Percentiles rank a stretch among this genome's conserved stretches.
These are phyloP conservation scores for Poecilia latipinna DNA, from an alignment of 2,113 vertebrate genomes.

Conservation along the genomic window DNA sequence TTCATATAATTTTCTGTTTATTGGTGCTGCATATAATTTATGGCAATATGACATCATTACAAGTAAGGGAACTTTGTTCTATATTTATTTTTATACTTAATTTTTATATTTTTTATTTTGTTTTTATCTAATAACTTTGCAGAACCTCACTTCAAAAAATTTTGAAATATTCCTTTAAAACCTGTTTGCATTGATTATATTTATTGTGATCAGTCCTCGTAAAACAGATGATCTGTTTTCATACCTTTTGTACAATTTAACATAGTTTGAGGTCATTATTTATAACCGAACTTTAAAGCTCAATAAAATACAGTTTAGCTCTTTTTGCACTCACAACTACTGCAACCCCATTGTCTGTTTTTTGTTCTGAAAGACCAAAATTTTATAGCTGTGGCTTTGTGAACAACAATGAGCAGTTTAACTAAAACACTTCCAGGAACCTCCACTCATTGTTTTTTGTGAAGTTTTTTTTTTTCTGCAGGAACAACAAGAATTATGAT, in stretches of 20 bases:
- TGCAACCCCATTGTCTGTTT: constrained; percentile 8
- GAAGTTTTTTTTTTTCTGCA: background rate
- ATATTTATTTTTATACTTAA: background rate
- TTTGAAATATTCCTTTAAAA: background rate
- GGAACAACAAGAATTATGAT: constrained; percentile 2
- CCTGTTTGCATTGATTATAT: constrained; percentile 26
- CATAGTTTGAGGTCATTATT: constrained; percentile 33
- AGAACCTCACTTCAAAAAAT: background rate
- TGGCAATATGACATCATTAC: background rate
- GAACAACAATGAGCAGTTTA: constrained; percentile 8
- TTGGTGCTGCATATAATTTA: background rate
- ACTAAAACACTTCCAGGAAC: constrained; percentile 13
- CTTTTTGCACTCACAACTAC: constrained; percentile 50
- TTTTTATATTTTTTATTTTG: background rate
- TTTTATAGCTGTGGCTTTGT: constrained; percentile 2
- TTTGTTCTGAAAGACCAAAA: background rate
- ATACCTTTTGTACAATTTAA: constrained; percentile 61
- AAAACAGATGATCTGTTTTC: constrained; percentile 47
- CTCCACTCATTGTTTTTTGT: constrained; percentile 1
- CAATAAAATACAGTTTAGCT: constrained; percentile 9
- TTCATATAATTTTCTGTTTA: background rate
- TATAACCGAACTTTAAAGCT: constrained; percentile 15
- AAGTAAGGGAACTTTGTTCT: background rate
- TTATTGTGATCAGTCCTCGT: constrained; percentile 41
- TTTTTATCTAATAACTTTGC: background rate